Percentiles rank a stretch among this genome's conserved stretches.
phyloP scores from a whole-genome alignment of 1,140 invertebrate genomes.

The Pararge aegeria region DNA sequence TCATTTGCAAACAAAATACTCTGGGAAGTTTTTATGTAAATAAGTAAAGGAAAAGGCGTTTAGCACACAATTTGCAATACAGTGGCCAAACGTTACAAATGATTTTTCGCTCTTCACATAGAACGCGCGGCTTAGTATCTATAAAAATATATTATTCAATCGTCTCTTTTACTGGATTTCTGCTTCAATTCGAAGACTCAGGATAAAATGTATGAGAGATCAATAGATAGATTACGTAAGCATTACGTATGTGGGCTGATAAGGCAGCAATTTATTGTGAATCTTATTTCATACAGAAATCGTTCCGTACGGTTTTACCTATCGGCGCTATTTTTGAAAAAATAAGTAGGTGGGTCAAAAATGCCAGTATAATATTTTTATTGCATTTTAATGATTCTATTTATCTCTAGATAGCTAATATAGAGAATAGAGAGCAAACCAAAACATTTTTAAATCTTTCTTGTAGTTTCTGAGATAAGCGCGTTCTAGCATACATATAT shows the following conservation, averaged over 20 bases:
- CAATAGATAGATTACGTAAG: conserved; percentile 40
- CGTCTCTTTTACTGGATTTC: conserved; percentile 63
- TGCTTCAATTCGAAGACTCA: conserved; percentile 60
- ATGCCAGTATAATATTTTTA: too few relatives aligned
- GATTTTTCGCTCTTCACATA: conserved; percentile 72
- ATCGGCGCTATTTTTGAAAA: too few relatives aligned
- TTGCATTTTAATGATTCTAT: too few relatives aligned
- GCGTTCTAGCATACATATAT: too few relatives aligned
- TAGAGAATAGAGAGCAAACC: too few relatives aligned
- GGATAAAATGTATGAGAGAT: conserved; percentile 60
- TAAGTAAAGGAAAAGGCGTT: conserved; percentile 63
- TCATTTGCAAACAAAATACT: conserved; percentile 67
- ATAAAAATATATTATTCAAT: conserved; percentile 78
- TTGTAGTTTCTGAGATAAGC: too few relatives aligned
- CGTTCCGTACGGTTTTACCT: too few relatives aligned
- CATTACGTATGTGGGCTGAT: conserved; percentile 4
- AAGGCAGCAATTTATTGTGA: not conserved
- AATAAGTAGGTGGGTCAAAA: too few relatives aligned
- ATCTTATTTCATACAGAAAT: not conserved
- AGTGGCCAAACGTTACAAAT: conserved; percentile 69
- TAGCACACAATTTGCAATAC: conserved; percentile 76
- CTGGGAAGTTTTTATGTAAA: conserved; percentile 69
- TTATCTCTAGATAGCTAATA: too few relatives aligned
- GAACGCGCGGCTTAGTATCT: conserved; percentile 56
- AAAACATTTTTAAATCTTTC: too few relatives aligned